Evolutionary conservation across 1,140 invertebrate genomes (phyloP).

Genomic region (Brachionus koreanus): DNA sequence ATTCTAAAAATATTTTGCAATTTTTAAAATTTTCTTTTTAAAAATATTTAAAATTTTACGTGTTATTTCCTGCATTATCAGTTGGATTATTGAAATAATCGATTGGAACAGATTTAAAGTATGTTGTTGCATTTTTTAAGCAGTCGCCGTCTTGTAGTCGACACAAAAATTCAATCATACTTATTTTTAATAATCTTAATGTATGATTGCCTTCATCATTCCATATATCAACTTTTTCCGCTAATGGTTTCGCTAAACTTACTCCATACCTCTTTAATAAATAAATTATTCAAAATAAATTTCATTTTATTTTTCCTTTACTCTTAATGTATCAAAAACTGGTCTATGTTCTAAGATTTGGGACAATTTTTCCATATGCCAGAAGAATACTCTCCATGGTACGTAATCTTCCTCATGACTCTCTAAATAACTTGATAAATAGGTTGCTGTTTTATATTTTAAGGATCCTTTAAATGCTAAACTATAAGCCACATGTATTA

Average conservation of each 20-base stretch:
- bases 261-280: background rate
- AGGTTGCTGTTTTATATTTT: background rate
- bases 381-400: slow-evolving; percentile 38
- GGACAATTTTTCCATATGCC: slow-evolving; percentile 34
- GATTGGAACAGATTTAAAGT: background rate
- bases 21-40: background rate
- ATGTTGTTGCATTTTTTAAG: background rate
- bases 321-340: slow-evolving; percentile 19
- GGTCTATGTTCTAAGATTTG: slow-evolving; percentile 35
- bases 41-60: background rate
- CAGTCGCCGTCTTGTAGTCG: slow-evolving; percentile 3
- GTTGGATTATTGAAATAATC: slow-evolving; percentile 21
- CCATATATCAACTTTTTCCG: slow-evolving; percentile 27
- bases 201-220: background rate
- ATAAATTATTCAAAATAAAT: background rate
- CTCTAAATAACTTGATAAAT: background rate
- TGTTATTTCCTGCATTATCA: background rate
- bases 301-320: background rate
- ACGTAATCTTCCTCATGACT: slow-evolving; percentile 24
- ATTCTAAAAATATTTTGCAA: background rate
- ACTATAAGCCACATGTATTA: slow-evolving; percentile 38
- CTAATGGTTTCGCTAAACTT: background rate
- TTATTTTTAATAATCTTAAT: background rate
- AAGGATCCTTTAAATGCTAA: slow-evolving; percentile 36
- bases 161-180: slow-evolving; percentile 20